Conservation (phyloP, 2,113 vertebrate genomes). For the Phalacrocorax pelagicus region DNA sequence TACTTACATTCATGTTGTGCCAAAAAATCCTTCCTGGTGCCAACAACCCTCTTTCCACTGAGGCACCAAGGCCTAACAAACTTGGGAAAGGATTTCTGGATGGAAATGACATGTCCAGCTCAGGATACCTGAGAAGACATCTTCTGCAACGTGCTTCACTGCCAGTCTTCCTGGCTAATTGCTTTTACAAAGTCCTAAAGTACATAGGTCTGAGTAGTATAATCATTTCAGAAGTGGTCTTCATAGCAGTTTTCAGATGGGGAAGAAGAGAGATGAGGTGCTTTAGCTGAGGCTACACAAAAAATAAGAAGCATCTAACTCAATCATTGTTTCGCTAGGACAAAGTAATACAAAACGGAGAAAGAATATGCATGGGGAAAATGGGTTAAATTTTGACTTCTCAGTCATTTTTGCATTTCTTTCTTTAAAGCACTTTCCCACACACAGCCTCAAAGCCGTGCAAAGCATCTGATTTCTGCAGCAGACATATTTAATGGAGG, state of each 20-base stretch:
- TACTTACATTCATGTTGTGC: not conserved
- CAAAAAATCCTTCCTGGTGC: not conserved
- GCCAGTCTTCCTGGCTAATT: not conserved
- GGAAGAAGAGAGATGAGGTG: not conserved
- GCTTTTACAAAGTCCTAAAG: not conserved
- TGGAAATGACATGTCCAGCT: not conserved
- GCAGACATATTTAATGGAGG: constrained; percentile 18
- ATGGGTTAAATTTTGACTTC: not conserved
- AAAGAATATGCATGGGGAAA: not conserved
- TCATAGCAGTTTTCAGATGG: not conserved
- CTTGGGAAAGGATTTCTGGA: not conserved
- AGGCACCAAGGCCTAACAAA: not conserved
- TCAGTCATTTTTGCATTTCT: not conserved
- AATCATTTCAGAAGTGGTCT: not conserved
- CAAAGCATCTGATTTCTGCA: not conserved
- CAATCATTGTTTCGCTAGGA: not conserved
- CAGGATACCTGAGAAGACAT: not conserved
- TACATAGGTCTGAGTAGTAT: not conserved
- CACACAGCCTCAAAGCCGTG: not conserved
- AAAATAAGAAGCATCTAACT: not conserved
- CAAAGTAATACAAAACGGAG: not conserved
- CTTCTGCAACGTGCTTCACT: not conserved
- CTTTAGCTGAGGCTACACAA: not conserved
- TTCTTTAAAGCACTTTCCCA: not conserved
- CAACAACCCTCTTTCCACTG: not conserved